A percentile compares a stretch with the other conserved stretches of the same genome.
phyloP scores from a whole-genome alignment of 2,888 invertebrate genomes.

The Apotomis capreana region DNA sequence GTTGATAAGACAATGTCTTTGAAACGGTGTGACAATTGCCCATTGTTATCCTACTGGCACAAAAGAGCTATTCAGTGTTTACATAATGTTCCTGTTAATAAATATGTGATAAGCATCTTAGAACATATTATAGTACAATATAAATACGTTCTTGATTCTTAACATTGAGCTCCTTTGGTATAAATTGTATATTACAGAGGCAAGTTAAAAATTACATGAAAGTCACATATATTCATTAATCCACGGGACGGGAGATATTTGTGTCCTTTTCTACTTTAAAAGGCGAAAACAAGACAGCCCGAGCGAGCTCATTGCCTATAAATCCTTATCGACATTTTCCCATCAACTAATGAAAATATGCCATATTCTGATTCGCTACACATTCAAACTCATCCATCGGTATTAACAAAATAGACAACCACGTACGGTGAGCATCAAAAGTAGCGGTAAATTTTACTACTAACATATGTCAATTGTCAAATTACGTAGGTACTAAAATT shows the following conservation, averaged over 20 bases:
- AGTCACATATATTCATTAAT: neutral
- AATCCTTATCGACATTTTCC: neutral
- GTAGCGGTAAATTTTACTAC: no score
- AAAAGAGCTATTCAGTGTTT: neutral
- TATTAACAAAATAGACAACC: conserved; percentile 40
- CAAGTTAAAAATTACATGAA: neutral
- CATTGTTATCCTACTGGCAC: neutral
- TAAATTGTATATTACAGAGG: neutral
- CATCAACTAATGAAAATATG: neutral
- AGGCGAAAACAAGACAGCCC: neutral
- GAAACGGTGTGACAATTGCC: neutral
- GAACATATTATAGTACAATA: neutral
- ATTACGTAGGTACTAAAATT: no score
- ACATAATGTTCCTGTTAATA: neutral
- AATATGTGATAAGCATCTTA: neutral
- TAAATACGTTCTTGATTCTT: neutral
- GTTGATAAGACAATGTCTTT: neutral
- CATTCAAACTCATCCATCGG: conserved; percentile 34
- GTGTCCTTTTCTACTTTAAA: neutral
- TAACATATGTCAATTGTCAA: no score
- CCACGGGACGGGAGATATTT: neutral
- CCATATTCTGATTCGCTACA: conserved; percentile 22
- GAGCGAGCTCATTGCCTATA: neutral
- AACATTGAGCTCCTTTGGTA: neutral
- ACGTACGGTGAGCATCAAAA: neutral